Conservation (phyloP, 2,113 vertebrate genomes). For the Coregonus clupeaformis region DNA sequence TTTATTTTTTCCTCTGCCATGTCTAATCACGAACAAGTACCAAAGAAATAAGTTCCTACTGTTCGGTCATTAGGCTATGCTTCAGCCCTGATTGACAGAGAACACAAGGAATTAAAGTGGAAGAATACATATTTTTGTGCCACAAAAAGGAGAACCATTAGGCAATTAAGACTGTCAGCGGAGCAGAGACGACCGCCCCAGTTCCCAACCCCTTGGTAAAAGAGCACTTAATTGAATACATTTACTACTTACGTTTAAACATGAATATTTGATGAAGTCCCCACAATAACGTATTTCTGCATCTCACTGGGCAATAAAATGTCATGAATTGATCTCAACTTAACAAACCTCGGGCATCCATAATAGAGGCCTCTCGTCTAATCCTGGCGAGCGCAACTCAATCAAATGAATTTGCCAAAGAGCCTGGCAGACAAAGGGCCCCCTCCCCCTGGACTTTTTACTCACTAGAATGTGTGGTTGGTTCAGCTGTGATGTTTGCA, state of each 20-base stretch:
- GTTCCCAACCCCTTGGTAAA: conserved; percentile 64
- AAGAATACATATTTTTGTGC: conserved; percentile 61
- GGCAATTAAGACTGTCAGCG: conserved; percentile 96
- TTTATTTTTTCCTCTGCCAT: neutral
- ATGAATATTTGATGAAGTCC: conserved; percentile 99
- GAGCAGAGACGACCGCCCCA: conserved; percentile 80
- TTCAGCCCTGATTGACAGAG: conserved; percentile 41
- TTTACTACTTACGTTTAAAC: conserved; percentile 99
- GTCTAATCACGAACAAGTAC: conserved; percentile 44
- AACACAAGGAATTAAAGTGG: conserved; percentile 50
- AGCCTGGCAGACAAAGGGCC: conserved; percentile 84
- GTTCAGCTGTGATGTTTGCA: conserved; percentile 99
- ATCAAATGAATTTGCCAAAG: conserved; percentile 98
- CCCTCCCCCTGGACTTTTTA: conserved; percentile 87
- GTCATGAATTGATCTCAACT: conserved; percentile 99
- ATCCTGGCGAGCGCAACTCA: conserved; percentile 97
- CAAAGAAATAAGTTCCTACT: conserved; percentile 50
- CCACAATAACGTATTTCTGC: conserved; percentile 97
- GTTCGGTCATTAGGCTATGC: conserved; percentile 53
- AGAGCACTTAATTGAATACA: conserved; percentile 99
- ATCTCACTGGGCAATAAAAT: conserved; percentile 99
- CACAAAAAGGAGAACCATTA: conserved; percentile 77
- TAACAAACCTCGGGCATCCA: conserved; percentile 96
- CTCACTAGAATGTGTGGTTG: conserved; percentile 95
- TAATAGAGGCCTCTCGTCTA: conserved; percentile 90